phyloP scores from a whole-genome alignment of 2,113 vertebrate species.

The Sceloporus undulatus region DNA sequence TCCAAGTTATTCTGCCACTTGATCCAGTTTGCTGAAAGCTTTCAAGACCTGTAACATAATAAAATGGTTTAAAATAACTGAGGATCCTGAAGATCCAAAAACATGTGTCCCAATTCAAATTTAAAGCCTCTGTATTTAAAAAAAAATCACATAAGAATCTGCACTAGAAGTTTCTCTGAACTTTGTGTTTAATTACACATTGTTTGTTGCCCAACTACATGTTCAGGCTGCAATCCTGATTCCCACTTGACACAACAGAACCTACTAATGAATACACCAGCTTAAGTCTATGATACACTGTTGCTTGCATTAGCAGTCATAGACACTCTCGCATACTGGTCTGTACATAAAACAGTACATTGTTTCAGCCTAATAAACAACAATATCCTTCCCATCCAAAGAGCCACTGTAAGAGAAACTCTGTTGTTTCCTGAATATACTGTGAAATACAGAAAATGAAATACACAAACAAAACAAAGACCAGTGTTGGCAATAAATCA shows the following conservation, averaged over 20 bases:
- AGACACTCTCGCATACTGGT: background rate
- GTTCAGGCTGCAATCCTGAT: background rate
- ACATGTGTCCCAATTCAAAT: constrained; percentile 37
- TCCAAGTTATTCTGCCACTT: constrained; percentile 62
- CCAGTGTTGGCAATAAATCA: background rate
- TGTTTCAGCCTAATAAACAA: background rate
- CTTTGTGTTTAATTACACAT: background rate
- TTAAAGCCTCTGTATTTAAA: constrained; percentile 15
- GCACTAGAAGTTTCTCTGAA: constrained; percentile 3
- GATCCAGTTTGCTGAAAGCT: constrained; percentile 62
- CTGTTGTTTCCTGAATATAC: background rate
- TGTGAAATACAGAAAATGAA: background rate
- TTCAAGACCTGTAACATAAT: constrained; percentile 76
- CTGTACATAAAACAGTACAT: background rate
- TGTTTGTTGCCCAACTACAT: background rate
- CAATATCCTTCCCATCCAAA: background rate
- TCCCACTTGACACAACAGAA: background rate
- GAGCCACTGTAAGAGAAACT: background rate
- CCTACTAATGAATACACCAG: background rate
- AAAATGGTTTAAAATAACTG: constrained; percentile 46
- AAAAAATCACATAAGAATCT: constrained; percentile 32
- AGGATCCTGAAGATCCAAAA: constrained; percentile 15
- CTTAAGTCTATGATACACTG: background rate
- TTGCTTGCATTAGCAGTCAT: background rate
- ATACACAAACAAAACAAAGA: background rate